Percentiles rank a stretch among this genome's conserved stretches.
These are phyloP conservation scores for Drosophila tripunctata DNA, from an alignment of 2,888 invertebrate species.

Conservation along the genomic window DNA sequence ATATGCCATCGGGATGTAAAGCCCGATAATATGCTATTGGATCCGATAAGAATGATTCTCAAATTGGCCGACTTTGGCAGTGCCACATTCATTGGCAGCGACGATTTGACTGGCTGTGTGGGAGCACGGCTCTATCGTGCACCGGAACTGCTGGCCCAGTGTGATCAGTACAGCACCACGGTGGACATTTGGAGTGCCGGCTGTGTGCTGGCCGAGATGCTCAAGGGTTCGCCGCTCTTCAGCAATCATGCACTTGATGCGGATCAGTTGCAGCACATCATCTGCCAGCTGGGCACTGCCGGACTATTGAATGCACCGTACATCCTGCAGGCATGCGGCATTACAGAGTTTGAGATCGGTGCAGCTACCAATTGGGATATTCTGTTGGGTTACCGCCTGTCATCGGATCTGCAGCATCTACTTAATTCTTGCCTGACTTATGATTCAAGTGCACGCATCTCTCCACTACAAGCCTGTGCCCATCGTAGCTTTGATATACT, in stretches of 20 bases:
- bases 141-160: conserved; percentile 99
- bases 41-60: conserved; percentile 97
- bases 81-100: conserved; percentile 94
- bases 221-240: conserved; percentile 98
- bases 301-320: conserved; percentile 90
- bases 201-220: conserved; percentile 98
- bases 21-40: conserved; percentile 98
- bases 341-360: neutral
- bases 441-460: conserved; percentile 96
- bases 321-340: conserved; percentile 2
- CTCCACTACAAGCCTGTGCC: conserved; percentile 97
- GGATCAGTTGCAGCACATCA: conserved; percentile 99
- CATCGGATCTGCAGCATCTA: conserved; percentile 93
- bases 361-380: conserved; percentile 99
- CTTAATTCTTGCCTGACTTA: conserved; percentile 97
- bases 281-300: conserved; percentile 98
- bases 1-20: conserved; percentile 99
- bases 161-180: conserved; percentile 96
- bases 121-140: conserved; percentile 99
- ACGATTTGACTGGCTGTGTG: conserved; percentile 98
- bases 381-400: conserved; percentile 95
- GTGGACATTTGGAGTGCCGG: conserved; percentile 99
- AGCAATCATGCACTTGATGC: conserved; percentile 97
- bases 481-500: conserved; percentile 99
- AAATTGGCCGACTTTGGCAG: conserved; percentile 99